Evolutionary conservation across 2,888 invertebrate genomes (phyloP), one percentile per base, ranked within the genome.

Genomic region (Drosophila flavopinicola): DNA sequence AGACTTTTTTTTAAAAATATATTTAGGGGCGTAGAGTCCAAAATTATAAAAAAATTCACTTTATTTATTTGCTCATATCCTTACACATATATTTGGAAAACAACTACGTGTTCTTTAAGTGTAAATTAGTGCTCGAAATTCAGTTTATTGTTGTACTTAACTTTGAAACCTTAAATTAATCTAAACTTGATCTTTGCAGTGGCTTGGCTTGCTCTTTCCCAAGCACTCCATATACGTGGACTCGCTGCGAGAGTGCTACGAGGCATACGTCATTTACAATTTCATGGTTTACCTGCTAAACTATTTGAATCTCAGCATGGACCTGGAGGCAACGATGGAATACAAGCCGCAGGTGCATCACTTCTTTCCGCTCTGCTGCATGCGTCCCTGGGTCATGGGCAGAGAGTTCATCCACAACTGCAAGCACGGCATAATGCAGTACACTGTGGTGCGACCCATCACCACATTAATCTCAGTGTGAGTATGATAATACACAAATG

Each of bases 181-280:
- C 10, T 41, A 3, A 24, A 23, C 20, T 38, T 38, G 1, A 13
- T 38, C 25, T 29, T 78, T 71, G 35, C 66, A 91, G 91, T 91
- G 91, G 91, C 80, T 91, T 42, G 98, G 98, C 2, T 92, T 99
- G 66, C 93, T 95, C 48, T 97, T 96, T 90, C 97, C 97, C 0
- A 93, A 95, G 75, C 94, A 95, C 82, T 96, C 97, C 33, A 97
- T 99, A 75, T 98, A 98, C 90, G 94, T 98, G 88, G 98, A 99
- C 91, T 97, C 97, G 78, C 91, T 97, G 48, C 93, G 98, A 90
- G 98, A 99, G 92, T 98, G 98, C 90, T 99, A 98, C 89, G 99
- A 99, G 92, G 98, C 98, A 0, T 99, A 98, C 92, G 98, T 98
- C 2, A 98, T 99, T 86, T 98, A 99, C 91, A 98, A 98, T 92